Base-by-base conservation (phyloP, 2,888 invertebrate species). In the Polia nebulosa region DNA sequence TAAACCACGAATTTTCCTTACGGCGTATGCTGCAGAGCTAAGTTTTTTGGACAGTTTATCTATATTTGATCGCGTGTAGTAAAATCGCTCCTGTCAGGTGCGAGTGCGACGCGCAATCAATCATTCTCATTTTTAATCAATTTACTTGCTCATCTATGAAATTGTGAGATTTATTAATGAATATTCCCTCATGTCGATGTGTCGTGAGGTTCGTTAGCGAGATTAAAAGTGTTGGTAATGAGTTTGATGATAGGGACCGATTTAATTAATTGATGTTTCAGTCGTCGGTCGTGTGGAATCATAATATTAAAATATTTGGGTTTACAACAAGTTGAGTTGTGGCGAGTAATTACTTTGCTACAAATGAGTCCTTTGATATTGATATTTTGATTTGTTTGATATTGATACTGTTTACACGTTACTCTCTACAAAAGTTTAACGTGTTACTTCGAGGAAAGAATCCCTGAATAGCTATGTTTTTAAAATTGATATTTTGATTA, bases 101-200 rank as follows among this genome's bases (percentile, higher is more conserved):
- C 84, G 82, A 84, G 83, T 84, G 76, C 71, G 79, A 83, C 81
- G 81, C 73, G 85, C 84, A 87, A 94, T 95, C 93, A 91, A 94
- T 95, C 94, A 94, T 89, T 83, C 77, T 80, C 81, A 88, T 85
- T 92, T 91, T 93, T 91, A 93, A 94, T 94, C 92, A 93, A 93
- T 94, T 92, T 91, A 89, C 88, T 87, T 86, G 75, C 84, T 85
- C 89, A 85, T 88, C 87, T 88, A 88, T 87, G 77, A 87, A 89
- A 88, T 88, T 88, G 86, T 82, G 58, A 78, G 72, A 83, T 83
- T 85, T 71, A 73, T 76, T 78, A 59, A 78, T 78, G 61, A 71
- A 76, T 62, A 66, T 70, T 72, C 69, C 70, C 62, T 55, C 27
- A 57, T 72, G 60, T 69, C 66, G 71, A 70, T 78, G 67, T 74